Conservation (phyloP, 2,888 invertebrate genomes). For the Chymomyza fuscimana region DNA sequence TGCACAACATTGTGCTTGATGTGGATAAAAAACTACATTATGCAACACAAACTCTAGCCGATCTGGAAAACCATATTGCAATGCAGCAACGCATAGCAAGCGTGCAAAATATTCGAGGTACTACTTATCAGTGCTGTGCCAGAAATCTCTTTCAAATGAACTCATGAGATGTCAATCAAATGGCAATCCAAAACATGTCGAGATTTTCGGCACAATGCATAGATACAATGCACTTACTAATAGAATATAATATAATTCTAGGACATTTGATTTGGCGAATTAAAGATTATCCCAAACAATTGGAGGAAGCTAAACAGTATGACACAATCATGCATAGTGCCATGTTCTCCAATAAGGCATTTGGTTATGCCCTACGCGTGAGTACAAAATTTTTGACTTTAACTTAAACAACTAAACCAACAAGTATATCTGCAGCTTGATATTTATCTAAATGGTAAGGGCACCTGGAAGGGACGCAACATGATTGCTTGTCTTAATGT, state of each 20-base stretch:
- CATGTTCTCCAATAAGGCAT: slow-evolving; percentile 85
- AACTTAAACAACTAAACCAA: not conserved
- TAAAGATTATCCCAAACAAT: slow-evolving; percentile 83
- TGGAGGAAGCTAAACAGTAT: slow-evolving; percentile 85
- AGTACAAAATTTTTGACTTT: slow-evolving; percentile 34
- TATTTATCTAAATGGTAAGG: slow-evolving; percentile 86
- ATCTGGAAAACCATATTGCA: slow-evolving; percentile 79
- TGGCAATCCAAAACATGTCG: too few species aligned
- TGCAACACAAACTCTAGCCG: slow-evolving; percentile 80
- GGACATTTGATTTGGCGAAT: slow-evolving; percentile 87
- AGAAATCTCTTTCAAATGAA: too few species aligned
- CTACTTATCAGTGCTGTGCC: not conserved
- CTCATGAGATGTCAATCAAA: too few species aligned
- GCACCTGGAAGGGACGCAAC: slow-evolving; percentile 88
- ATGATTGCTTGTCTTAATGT: slow-evolving; percentile 86
- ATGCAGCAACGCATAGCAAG: slow-evolving; percentile 76
- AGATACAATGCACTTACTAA: not conserved
- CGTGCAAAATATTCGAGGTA: slow-evolving; percentile 77
- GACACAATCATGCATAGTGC: slow-evolving; percentile 85
- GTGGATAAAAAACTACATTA: slow-evolving; percentile 79
- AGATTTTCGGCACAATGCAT: too few species aligned
- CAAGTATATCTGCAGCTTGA: slow-evolving; percentile 81
- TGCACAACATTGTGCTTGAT: slow-evolving; percentile 79
- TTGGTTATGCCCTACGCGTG: slow-evolving; percentile 88
- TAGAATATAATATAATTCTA: slow-evolving; percentile 30